phyloP scores from a whole-genome alignment of 2,888 invertebrate species.

The Sinopyrophorus schimmeli region DNA sequence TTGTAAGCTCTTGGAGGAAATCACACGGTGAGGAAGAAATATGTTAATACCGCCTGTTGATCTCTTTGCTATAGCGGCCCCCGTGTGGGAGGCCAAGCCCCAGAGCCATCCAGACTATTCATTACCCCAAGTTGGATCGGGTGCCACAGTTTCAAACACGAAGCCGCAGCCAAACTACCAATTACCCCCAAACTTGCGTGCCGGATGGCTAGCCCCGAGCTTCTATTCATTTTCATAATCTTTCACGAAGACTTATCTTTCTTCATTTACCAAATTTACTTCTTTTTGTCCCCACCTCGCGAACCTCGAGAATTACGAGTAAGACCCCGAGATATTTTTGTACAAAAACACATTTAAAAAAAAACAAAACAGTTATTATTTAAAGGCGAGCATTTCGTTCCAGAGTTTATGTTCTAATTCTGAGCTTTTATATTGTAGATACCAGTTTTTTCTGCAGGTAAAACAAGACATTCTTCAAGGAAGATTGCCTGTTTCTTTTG shows the following conservation, averaged over 20 bases:
- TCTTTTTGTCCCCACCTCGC: no score
- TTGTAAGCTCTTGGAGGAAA: constrained; percentile 93
- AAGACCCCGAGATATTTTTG: no score
- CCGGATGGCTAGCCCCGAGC: constrained; percentile 18
- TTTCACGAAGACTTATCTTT: no score
- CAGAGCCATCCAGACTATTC: constrained; percentile 34
- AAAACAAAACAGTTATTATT: no score
- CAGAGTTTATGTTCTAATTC: no score
- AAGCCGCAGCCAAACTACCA: constrained; percentile 39
- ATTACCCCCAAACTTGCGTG: constrained; percentile 37
- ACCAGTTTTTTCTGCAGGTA: constrained; percentile 95
- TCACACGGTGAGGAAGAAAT: constrained; percentile 73
- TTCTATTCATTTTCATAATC: background rate
- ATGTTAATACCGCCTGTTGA: constrained; percentile 34
- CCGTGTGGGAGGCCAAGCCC: constrained; percentile 36
- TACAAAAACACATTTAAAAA: no score
- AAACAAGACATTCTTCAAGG: constrained; percentile 96
- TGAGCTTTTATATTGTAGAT: constrained; percentile 64
- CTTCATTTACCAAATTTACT: no score
- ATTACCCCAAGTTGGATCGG: constrained; percentile 32
- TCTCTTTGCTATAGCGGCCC: constrained; percentile 34
- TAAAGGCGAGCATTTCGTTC: background rate
- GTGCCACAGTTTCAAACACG: constrained; percentile 30
- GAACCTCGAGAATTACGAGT: no score
- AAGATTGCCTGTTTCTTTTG: constrained; percentile 86